Conservation (phyloP, 2,797 vertebrate species). For the Antrozous pallidus region DNA sequence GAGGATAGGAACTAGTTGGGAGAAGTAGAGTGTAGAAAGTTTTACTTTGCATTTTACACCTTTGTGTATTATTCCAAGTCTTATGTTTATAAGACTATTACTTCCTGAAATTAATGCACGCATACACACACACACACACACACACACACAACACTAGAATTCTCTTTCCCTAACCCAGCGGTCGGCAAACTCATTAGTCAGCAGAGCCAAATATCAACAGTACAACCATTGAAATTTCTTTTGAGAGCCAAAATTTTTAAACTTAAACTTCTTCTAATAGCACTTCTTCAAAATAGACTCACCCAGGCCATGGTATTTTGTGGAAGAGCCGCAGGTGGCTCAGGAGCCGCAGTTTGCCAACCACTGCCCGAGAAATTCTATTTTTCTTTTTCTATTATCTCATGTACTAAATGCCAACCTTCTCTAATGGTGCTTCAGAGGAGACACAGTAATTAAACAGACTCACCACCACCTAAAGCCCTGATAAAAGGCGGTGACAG, state of each 20-base stretch:
- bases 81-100: background rate
- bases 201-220: no score
- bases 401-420: background rate
- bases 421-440: background rate
- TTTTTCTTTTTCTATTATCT: background rate
- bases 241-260: no score
- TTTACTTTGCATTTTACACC: background rate
- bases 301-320: no score
- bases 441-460: background rate
- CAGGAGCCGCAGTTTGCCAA: no score
- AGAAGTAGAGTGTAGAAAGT: background rate
- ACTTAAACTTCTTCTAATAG: no score
- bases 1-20: background rate
- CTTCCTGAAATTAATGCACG: background rate
- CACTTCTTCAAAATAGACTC: no score
- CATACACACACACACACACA: background rate
- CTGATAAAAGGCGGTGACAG: background rate
- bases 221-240: no score
- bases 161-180: background rate
- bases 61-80: conserved; percentile 1
- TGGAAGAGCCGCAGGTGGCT: no score
- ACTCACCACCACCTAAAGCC: background rate
- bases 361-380: background rate
- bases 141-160: background rate
- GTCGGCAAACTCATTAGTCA: no score